These are phyloP conservation scores for Zaprionus lineosus DNA, from an alignment of 2,888 invertebrate species.

Conservation along the genomic window DNA sequence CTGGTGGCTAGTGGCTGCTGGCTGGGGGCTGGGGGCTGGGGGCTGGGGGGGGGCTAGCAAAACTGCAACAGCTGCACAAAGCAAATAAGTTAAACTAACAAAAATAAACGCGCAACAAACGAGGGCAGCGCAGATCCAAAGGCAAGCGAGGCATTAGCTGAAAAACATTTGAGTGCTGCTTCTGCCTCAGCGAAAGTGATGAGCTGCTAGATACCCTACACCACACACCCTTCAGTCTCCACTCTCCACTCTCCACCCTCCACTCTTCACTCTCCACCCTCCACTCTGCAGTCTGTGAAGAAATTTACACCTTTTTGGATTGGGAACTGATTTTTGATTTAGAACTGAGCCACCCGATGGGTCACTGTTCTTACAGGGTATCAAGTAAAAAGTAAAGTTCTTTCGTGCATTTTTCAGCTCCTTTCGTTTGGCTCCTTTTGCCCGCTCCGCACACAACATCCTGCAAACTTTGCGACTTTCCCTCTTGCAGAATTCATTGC, in stretches of 20 bases:
- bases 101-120: constrained; percentile 50
- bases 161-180: background rate
- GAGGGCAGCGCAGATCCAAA: constrained; percentile 7
- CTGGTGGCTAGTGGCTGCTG: background rate
- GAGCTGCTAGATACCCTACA: constrained; percentile 1
- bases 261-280: too few species aligned
- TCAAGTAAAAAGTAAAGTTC: constrained; percentile 19
- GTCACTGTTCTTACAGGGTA: constrained; percentile 19
- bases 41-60: constrained; percentile 32
- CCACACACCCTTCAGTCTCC: too few species aligned
- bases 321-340: too few species aligned
- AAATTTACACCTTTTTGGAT: too few species aligned
- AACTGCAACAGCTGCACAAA: constrained; percentile 62
- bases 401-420: constrained; percentile 48
- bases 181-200: too few species aligned
- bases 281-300: too few species aligned
- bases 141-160: constrained; percentile 5
- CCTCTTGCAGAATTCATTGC: background rate
- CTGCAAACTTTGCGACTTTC: constrained; percentile 25
- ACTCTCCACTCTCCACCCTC: too few species aligned
- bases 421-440: constrained; percentile 28
- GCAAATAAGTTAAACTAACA: constrained; percentile 58
- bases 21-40: background rate
- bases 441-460: too few species aligned
- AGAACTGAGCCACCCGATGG: background rate